A percentile compares a stretch with the other conserved stretches of the same genome.
phyloP scores from a whole-genome alignment of 2,888 invertebrate species.

The Diarsia mendica region DNA sequence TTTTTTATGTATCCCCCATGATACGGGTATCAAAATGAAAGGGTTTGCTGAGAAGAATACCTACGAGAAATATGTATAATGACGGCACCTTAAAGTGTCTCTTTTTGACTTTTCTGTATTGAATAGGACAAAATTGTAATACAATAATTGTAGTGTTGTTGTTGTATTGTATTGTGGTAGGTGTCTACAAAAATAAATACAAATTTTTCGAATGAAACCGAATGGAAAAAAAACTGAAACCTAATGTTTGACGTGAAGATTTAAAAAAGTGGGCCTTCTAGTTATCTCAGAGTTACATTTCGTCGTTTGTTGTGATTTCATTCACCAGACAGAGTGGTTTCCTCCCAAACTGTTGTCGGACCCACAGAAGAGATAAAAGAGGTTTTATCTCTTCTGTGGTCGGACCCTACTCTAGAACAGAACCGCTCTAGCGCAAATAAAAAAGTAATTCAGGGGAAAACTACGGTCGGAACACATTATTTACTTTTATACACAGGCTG shows the following conservation, averaged over 20 bases:
- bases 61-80: no score
- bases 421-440: conserved; percentile 39
- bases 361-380: no score
- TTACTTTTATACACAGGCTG: conserved; percentile 19
- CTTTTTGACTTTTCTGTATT: no score
- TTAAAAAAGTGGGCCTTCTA: neutral
- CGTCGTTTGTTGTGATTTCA: conserved; percentile 39
- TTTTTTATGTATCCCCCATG: no score
- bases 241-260: neutral
- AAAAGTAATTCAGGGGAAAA: conserved; percentile 39
- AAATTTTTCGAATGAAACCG: neutral
- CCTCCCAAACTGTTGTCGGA: conserved; percentile 26
- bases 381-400: no score
- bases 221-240: neutral
- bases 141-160: no score
- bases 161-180: no score
- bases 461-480: conserved; percentile 28
- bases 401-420: conserved; percentile 21
- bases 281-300: conserved; percentile 19
- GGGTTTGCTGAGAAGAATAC: no score
- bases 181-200: neutral
- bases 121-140: neutral
- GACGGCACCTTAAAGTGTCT: no score
- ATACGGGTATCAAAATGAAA: no score
- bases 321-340: conserved; percentile 8